phyloP scores from a whole-genome alignment of 2,797 vertebrate genomes.

The Dendrocincla fuliginosa region DNA sequence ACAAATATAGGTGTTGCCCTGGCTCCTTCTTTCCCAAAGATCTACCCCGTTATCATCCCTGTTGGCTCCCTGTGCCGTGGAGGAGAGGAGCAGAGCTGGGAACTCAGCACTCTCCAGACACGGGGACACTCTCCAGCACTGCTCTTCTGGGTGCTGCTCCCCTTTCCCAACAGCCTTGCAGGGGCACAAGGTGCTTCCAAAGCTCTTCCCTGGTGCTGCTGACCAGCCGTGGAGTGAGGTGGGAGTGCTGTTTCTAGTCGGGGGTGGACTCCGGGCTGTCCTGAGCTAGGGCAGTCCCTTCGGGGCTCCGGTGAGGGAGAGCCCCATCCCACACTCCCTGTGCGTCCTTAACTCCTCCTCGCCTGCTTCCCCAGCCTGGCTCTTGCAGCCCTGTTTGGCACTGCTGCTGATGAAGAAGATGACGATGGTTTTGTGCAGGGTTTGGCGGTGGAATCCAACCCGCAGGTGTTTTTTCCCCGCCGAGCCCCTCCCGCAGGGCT shows the following conservation, averaged over 20 bases:
- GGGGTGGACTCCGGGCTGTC: rapidly evolving
- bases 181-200: not conserved
- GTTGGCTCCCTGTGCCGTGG: rapidly evolving
- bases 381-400: not conserved
- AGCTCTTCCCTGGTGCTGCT: not conserved
- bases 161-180: not conserved
- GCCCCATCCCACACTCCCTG: not conserved
- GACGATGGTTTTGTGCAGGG: not conserved
- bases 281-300: not conserved
- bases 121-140: rapidly evolving
- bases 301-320: not conserved
- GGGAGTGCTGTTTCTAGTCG: not conserved
- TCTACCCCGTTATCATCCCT: not conserved
- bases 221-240: rapidly evolving
- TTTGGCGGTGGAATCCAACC: not conserved
- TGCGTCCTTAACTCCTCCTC: not conserved
- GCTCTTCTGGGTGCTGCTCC: not conserved
- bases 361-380: not conserved
- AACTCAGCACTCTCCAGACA: not conserved
- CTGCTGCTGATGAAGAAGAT: not conserved
- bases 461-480: not conserved
- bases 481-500: not conserved
- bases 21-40: not conserved
- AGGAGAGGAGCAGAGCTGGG: not conserved
- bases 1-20: not conserved